Evolutionary conservation across 37 sponge, comb jelly and placozoan species (phyloP).

Genomic region (Halisarca cf. caerulea): DNA sequence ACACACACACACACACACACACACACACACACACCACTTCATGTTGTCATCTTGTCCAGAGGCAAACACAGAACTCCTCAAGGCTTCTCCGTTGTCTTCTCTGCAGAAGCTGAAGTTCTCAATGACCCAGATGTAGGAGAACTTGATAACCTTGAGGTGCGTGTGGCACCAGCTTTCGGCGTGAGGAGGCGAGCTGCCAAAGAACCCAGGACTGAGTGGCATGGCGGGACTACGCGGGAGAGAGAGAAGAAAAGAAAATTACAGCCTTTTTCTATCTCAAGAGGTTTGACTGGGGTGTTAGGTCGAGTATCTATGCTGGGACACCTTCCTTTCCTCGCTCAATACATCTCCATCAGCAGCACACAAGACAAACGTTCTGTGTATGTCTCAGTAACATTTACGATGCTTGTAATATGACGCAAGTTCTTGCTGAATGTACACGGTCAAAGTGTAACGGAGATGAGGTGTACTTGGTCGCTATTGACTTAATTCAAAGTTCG

Average conservation of each 20-base stretch:
- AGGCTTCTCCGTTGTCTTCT: constrained; percentile 92
- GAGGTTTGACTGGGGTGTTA: too few species aligned
- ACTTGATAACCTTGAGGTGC: constrained; percentile 87
- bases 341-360: too few species aligned
- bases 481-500: too few species aligned
- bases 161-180: constrained; percentile 98
- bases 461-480: too few species aligned
- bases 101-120: constrained; percentile 98
- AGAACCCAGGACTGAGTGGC: constrained; percentile 23
- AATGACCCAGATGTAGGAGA: constrained; percentile 97
- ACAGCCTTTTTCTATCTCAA: too few species aligned
- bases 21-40: constrained; percentile 77
- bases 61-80: constrained; percentile 94
- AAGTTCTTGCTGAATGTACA: not conserved
- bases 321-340: too few species aligned
- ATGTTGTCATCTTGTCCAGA: constrained; percentile 84
- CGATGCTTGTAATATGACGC: not conserved
- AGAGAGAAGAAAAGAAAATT: not conserved
- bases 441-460: too few species aligned
- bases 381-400: too few species aligned
- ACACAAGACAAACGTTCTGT: too few species aligned
- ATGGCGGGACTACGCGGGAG: not conserved
- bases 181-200: constrained; percentile 42
- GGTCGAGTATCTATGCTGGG: too few species aligned
- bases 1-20: not conserved